Conservation (phyloP, 2,113 vertebrate genomes). For the Pteronura brasiliensis region DNA sequence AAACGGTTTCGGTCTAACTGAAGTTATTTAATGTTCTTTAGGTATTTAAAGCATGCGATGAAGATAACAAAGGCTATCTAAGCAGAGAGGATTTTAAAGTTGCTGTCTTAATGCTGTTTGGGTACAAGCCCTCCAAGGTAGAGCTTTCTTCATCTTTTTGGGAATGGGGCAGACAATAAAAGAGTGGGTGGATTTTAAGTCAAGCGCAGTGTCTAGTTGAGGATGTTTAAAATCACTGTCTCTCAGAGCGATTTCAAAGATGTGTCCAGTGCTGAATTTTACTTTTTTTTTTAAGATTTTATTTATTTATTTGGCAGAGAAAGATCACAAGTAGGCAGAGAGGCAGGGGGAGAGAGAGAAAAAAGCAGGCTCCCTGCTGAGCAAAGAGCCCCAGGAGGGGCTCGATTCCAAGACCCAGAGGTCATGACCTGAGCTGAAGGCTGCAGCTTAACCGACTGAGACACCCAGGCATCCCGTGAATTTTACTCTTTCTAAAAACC, state of each 20-base stretch:
- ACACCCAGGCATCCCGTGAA: not conserved
- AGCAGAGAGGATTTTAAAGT: slow-evolving; percentile 85
- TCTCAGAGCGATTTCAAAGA: not conserved
- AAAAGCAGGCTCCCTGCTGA: no score
- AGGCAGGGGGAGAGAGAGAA: no score
- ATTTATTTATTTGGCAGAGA: no score
- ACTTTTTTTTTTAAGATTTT: not conserved
- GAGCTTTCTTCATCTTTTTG: not conserved
- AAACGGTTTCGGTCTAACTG: not conserved
- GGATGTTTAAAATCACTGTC: not conserved
- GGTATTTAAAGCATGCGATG: slow-evolving; percentile 80
- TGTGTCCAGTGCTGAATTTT: not conserved
- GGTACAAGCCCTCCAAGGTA: slow-evolving; percentile 85
- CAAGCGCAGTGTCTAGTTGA: not conserved
- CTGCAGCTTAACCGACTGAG: no score
- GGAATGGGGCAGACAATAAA: not conserved
- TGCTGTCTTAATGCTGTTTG: slow-evolving; percentile 82
- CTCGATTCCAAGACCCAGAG: no score
- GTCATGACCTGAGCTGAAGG: no score
- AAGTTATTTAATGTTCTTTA: slow-evolving; percentile 56
- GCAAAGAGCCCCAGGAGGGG: no score
- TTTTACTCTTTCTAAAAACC: not conserved
- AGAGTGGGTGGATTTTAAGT: not conserved
- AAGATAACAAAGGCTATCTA: slow-evolving; percentile 80
- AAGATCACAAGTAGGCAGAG: no score